Conservation (phyloP, 2,113 vertebrate genomes). For the Psammodynastes pulverulentus region DNA sequence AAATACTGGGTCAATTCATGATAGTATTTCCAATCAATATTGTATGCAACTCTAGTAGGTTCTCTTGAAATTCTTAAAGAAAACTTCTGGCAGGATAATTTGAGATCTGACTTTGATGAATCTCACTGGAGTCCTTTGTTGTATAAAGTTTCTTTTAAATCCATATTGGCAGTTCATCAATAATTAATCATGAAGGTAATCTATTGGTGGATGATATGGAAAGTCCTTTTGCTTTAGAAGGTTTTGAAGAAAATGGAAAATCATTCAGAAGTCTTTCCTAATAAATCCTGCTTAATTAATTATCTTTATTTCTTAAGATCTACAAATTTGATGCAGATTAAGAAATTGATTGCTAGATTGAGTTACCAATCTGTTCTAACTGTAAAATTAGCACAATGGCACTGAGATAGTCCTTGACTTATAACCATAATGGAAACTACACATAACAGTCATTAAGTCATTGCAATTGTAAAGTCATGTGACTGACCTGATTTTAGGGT, state of each 20-base stretch:
- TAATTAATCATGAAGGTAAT: background rate
- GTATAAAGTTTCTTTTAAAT: background rate
- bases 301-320: background rate
- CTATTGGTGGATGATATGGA: background rate
- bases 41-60: background rate
- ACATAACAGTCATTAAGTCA: background rate
- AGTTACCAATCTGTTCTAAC: background rate
- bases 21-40: background rate
- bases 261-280: background rate
- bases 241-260: background rate
- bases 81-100: background rate
- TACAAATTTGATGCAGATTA: background rate
- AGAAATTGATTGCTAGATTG: background rate
- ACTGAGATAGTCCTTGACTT: background rate
- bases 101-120: background rate
- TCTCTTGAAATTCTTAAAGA: background rate
- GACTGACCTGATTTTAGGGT: background rate
- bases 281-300: background rate
- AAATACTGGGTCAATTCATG: background rate
- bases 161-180: background rate
- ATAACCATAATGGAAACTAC: background rate
- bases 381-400: background rate
- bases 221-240: background rate
- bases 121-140: background rate
- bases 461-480: background rate